These are phyloP conservation scores for Oryzias celebensis DNA, from an alignment of 2,113 vertebrate species.

Conservation along the genomic window DNA sequence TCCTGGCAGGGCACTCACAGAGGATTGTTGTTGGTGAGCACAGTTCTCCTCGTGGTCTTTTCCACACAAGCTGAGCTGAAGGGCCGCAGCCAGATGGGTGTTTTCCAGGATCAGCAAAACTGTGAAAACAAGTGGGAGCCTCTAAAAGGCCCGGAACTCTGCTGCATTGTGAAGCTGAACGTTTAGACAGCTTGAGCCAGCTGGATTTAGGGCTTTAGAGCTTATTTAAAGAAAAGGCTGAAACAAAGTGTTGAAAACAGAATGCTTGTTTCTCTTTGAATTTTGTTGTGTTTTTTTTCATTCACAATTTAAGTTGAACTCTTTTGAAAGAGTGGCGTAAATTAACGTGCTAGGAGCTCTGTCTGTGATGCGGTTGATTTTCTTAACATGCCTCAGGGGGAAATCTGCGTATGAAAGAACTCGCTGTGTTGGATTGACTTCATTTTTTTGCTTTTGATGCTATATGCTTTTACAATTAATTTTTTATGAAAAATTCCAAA, in stretches of 20 bases:
- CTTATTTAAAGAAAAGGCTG: constrained; percentile 68
- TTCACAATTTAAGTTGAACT: constrained; percentile 26
- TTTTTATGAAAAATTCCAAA: no score
- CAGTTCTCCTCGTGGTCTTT: constrained; percentile 40
- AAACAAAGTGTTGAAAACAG: constrained; percentile 60
- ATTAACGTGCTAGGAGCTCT: constrained; percentile 21
- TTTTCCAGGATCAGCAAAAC: constrained; percentile 75
- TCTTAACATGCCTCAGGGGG: neutral
- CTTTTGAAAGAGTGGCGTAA: constrained; percentile 10
- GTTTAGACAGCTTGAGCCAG: constrained; percentile 65
- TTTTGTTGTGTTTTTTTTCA: constrained; percentile 12
- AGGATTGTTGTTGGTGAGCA: constrained; percentile 1
- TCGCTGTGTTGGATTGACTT: no score
- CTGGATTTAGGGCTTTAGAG: constrained; percentile 74
- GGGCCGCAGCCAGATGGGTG: constrained; percentile 67
- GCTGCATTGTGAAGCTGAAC: constrained; percentile 57
- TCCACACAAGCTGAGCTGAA: constrained; percentile 40
- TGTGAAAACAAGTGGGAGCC: constrained; percentile 69
- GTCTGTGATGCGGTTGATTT: constrained; percentile 35
- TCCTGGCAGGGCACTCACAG: constrained; percentile 34
- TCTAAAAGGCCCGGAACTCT: constrained; percentile 70
- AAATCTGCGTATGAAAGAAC: no score
- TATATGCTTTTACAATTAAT: no score
- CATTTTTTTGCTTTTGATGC: no score
- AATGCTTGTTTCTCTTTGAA: constrained; percentile 35